Conservation (phyloP, 2,113 vertebrate species). For the Sinocyclocheilus anophthalmus region DNA sequence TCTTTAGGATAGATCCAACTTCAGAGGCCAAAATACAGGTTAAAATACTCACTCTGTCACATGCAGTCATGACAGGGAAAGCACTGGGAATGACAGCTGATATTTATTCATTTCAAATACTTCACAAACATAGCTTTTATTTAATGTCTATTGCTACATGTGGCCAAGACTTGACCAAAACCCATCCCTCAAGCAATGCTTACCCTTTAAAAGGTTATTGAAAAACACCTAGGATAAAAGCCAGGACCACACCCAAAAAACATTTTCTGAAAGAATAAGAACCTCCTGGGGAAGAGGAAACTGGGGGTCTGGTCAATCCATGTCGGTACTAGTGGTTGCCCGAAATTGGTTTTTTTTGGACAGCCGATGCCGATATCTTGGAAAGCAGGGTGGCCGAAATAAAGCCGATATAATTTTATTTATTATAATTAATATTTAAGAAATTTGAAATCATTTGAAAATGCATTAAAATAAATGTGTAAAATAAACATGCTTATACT, state of each 20-base stretch:
- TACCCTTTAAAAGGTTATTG: constrained; percentile 35
- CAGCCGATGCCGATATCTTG: no score
- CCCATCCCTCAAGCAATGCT: constrained; percentile 37
- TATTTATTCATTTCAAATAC: constrained; percentile 17
- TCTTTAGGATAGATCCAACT: neutral
- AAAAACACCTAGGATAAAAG: constrained; percentile 3
- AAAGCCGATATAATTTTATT: no score
- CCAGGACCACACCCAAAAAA: neutral
- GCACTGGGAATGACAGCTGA: neutral
- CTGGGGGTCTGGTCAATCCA: neutral
- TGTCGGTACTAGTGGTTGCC: no score
- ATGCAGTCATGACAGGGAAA: neutral
- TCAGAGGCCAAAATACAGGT: neutral
- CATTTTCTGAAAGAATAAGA: neutral
- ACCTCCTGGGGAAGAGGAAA: neutral
- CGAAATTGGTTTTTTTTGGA: no score
- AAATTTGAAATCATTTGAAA: no score
- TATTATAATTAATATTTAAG: no score
- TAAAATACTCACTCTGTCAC: neutral
- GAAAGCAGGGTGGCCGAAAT: no score
- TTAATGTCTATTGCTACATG: neutral
- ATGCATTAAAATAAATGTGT: no score
- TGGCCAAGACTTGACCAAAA: constrained; percentile 39
- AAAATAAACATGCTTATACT: no score
- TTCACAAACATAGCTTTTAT: neutral